phyloP scores from a whole-genome alignment of 1,140 invertebrate species.

The Hetaerina americana region DNA sequence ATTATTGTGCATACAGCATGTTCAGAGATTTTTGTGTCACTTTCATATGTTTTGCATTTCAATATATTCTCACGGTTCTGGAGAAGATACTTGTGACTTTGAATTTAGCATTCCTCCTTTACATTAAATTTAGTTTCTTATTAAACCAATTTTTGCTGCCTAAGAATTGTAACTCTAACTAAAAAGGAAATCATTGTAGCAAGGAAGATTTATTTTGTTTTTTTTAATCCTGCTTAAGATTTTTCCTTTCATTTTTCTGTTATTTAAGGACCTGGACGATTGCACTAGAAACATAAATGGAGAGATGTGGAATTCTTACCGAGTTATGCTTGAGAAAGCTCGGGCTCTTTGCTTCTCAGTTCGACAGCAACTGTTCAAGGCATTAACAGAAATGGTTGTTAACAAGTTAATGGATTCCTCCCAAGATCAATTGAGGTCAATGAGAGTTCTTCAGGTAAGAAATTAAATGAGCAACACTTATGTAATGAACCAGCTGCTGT shows the following conservation, averaged over 20 bases:
- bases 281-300: slow-evolving; percentile 53
- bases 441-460: slow-evolving; percentile 24
- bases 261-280: slow-evolving; percentile 36
- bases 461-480: no score
- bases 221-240: not conserved
- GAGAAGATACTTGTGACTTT: no score
- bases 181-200: slow-evolving; percentile 11
- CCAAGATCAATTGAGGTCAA: slow-evolving; percentile 26
- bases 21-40: no score
- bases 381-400: slow-evolving; percentile 49
- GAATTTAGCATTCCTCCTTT: no score
- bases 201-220: slow-evolving; percentile 3
- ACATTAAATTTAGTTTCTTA: no score
- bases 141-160: no score
- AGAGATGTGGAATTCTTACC: slow-evolving; percentile 57
- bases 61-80: no score
- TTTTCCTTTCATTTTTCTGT: no score
- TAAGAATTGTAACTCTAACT: no score
- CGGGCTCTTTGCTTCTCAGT: slow-evolving; percentile 51
- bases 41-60: no score
- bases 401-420: slow-evolving; percentile 43
- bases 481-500: no score
- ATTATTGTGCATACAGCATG: no score
- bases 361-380: slow-evolving; percentile 49
- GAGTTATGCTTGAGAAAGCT: slow-evolving; percentile 52